These are phyloP conservation scores for Bombus impatiens DNA, from an alignment of 1,140 invertebrate genomes.

Conservation along the genomic window DNA sequence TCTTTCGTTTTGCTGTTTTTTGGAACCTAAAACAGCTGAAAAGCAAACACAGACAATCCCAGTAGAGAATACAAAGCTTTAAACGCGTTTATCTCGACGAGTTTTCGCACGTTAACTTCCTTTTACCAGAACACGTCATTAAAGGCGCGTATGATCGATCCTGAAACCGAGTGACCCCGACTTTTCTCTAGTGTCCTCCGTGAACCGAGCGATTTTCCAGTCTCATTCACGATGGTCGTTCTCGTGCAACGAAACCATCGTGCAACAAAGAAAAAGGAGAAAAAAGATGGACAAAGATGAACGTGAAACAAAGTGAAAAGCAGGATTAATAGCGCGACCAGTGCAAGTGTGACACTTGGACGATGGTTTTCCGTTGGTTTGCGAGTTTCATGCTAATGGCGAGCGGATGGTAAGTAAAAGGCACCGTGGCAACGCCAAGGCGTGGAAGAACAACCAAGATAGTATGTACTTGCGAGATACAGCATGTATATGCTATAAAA, in stretches of 20 bases:
- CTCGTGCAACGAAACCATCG: neutral
- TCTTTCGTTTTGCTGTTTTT: too few species aligned
- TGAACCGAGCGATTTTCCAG: constrained; percentile 34
- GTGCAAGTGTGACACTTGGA: neutral
- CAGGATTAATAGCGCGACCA: neutral
- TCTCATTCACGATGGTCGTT: neutral
- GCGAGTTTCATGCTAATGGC: constrained; percentile 39
- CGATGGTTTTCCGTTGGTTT: neutral
- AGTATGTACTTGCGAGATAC: constrained; percentile 43
- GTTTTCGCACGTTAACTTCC: too few species aligned
- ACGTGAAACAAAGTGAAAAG: neutral
- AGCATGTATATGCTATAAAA: constrained; percentile 58
- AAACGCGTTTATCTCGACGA: too few species aligned
- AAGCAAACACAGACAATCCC: too few species aligned
- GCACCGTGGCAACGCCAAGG: constrained; percentile 17
- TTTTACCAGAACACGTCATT: too few species aligned
- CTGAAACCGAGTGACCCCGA: constrained; percentile 13
- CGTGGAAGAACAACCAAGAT: constrained; percentile 5
- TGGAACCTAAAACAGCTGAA: too few species aligned
- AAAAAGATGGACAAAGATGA: neutral
- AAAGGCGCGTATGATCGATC: constrained; percentile 13
- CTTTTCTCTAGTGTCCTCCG: constrained; percentile 20
- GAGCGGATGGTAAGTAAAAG: constrained; percentile 49
- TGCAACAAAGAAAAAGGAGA: neutral
- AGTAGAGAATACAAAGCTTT: too few species aligned